Conservation (phyloP, 2,888 invertebrate species). For the Tachina fera region DNA sequence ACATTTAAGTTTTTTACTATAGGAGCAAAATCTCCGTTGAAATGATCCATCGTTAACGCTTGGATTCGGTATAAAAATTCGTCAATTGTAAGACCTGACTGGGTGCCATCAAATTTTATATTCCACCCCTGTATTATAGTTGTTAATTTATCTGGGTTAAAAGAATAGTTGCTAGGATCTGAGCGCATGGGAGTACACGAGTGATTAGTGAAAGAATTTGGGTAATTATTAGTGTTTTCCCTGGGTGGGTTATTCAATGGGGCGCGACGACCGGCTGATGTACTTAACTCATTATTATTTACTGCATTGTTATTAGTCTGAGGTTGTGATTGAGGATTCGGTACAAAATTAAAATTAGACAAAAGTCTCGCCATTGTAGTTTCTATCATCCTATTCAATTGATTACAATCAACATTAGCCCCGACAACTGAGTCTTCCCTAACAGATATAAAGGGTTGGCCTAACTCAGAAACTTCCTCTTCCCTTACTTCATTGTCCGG, state of each 20-base stretch:
- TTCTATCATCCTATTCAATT: background rate
- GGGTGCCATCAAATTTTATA: background rate
- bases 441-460: background rate
- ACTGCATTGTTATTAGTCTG: background rate
- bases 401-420: background rate
- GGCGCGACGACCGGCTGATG: background rate
- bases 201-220: constrained; percentile 26
- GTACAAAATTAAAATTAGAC: background rate
- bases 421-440: background rate
- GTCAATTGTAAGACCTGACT: background rate
- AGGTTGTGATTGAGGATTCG: background rate
- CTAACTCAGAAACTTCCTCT: background rate
- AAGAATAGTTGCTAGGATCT: background rate
- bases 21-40: constrained; percentile 40
- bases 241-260: background rate
- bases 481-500: background rate
- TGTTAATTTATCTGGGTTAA: background rate
- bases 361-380: constrained; percentile 15
- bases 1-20: background rate
- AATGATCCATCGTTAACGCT: constrained; percentile 11
- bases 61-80: too few relatives aligned
- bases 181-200: background rate
- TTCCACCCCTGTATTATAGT: background rate
- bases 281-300: background rate
- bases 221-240: background rate